Conservation (phyloP, 1,140 invertebrate genomes). For the Nylanderia fulva region DNA sequence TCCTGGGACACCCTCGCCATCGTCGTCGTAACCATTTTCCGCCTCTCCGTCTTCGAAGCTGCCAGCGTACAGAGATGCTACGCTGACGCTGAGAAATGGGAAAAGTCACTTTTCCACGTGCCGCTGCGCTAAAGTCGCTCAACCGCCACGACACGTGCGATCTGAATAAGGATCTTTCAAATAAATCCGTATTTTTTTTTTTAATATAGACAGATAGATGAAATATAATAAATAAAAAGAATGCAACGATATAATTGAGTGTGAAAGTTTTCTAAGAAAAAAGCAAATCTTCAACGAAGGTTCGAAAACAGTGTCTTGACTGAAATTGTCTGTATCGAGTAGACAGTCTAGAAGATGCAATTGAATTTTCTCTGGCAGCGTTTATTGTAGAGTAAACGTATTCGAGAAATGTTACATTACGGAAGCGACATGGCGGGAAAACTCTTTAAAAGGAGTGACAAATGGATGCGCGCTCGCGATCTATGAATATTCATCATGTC, state of each 20-base stretch:
- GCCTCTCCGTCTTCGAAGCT: constrained; percentile 30
- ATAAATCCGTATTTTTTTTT: constrained; percentile 39
- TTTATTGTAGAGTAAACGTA: constrained; percentile 20
- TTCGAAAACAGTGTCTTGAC: neutral
- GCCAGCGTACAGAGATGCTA: constrained; percentile 18
- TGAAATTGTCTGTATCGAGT: constrained; percentile 5
- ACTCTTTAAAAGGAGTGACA: constrained; percentile 59
- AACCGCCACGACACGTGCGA: neutral
- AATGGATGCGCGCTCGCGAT: constrained; percentile 40
- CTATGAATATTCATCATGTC: constrained; percentile 62
- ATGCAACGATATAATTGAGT: neutral
- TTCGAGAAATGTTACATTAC: constrained; percentile 46
- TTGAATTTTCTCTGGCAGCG: constrained; percentile 36
- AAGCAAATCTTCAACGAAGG: neutral
- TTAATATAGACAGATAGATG: neutral
- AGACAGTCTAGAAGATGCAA: constrained; percentile 1
- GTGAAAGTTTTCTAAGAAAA: neutral
- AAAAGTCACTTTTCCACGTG: constrained; percentile 57
- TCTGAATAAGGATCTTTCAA: neutral
- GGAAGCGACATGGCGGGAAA: constrained; percentile 28
- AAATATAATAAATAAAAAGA: neutral
- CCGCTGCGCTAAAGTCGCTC: neutral
- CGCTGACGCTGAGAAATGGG: constrained; percentile 43
- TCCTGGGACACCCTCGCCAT: constrained; percentile 24
- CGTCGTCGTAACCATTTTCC: constrained; percentile 36